Percentiles rank a stretch among this genome's conserved stretches.
phyloP scores from a whole-genome alignment of 2,113 vertebrate genomes.

The Hystrix cristata region DNA sequence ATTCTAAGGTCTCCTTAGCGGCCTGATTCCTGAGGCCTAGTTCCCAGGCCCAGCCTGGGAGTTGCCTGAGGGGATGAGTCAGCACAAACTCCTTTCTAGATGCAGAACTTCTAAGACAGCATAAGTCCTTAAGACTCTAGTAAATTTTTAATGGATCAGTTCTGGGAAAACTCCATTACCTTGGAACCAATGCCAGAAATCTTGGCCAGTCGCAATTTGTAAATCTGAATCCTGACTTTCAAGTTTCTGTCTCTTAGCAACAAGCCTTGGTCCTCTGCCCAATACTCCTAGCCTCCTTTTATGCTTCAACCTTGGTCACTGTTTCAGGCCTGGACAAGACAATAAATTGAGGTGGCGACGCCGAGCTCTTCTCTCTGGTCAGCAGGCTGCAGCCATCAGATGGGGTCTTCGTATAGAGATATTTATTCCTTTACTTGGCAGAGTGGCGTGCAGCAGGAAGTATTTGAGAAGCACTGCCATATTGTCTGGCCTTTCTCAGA shows the following conservation, averaged over 20 bases:
- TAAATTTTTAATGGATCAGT: conserved; percentile 57
- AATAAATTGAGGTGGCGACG: background rate
- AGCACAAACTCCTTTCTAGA: background rate
- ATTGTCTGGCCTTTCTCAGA: background rate
- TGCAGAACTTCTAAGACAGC: background rate
- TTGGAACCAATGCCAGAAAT: conserved; percentile 69
- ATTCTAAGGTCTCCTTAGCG: background rate
- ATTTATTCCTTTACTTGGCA: conserved; percentile 43
- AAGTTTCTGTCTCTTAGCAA: conserved; percentile 70
- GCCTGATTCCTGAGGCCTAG: background rate
- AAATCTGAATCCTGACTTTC: conserved; percentile 71
- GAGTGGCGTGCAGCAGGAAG: background rate
- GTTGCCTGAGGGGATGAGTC: background rate
- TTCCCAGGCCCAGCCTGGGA: background rate
- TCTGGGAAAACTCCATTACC: conserved; percentile 57
- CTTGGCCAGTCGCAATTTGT: conserved; percentile 62
- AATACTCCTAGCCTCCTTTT: background rate
- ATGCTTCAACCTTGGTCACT: background rate
- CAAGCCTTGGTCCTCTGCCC: conserved; percentile 20
- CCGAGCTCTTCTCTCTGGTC: background rate
- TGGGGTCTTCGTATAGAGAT: background rate
- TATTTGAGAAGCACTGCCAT: background rate
- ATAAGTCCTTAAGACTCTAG: conserved; percentile 50
- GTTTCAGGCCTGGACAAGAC: background rate
- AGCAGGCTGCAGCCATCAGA: background rate